Evolutionary conservation across 2,113 vertebrate species (phyloP).

Genomic region (Ailuropoda melanoleuca): DNA sequence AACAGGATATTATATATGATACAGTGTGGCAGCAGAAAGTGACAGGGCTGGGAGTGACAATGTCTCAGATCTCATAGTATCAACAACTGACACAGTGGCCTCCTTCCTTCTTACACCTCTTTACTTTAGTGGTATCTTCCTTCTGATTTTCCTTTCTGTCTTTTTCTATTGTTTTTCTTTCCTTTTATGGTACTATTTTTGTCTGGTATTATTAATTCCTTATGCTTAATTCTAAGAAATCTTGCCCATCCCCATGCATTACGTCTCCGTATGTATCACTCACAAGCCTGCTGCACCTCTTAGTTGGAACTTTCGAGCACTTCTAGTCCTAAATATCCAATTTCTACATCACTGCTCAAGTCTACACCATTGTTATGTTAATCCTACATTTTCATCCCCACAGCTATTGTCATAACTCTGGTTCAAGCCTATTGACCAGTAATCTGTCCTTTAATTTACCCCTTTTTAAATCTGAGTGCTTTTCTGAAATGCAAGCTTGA

Average conservation of each 20-base stretch:
- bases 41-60: too few species aligned
- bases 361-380: not conserved
- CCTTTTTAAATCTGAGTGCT: not conserved
- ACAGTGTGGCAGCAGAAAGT: not conserved
- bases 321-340: not conserved
- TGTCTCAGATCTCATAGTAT: not conserved
- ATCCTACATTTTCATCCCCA: not conserved
- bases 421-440: not conserved
- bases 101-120: not conserved
- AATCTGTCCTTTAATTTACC: not conserved
- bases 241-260: not conserved
- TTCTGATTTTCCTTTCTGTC: not conserved
- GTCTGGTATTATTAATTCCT: not conserved
- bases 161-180: not conserved
- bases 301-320: not conserved
- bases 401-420: not conserved
- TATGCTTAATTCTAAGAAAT: not conserved
- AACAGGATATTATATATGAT: not conserved
- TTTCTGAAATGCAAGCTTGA: not conserved
- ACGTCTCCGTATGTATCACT: not conserved
- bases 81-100: not conserved
- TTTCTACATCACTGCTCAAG: not conserved
- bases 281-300: not conserved
- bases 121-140: not conserved
- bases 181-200: not conserved